Percentiles rank a stretch among this genome's conserved stretches.
Evolutionary conservation across 2,113 vertebrate species (phyloP).

Genomic region (Lasiurus borealis): DNA sequence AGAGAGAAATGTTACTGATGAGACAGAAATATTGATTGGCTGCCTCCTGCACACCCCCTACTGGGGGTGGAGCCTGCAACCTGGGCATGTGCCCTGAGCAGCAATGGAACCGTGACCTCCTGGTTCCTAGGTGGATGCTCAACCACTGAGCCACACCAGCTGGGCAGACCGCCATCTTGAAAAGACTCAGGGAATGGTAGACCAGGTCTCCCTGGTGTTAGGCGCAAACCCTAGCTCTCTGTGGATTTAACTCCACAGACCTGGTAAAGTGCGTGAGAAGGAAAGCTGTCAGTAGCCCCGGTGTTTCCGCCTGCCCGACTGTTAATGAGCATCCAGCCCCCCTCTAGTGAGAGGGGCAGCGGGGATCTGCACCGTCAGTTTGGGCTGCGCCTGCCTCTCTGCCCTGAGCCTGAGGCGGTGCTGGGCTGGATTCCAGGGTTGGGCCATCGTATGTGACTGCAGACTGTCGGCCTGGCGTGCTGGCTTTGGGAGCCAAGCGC

Average conservation of each 20-base stretch:
- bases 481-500: not conserved
- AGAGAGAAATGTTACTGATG: too few relatives aligned
- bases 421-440: not conserved
- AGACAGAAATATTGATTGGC: too few relatives aligned
- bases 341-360: not conserved
- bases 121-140: too few relatives aligned
- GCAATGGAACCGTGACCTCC: too few relatives aligned
- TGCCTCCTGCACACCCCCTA: too few relatives aligned
- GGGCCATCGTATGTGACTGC: not conserved
- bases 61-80: too few relatives aligned
- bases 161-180: not conserved
- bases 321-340: too few relatives aligned
- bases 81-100: too few relatives aligned
- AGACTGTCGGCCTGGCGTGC: not conserved
- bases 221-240: not conserved
- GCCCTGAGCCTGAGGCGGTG: not conserved
- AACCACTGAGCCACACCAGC: too few relatives aligned
- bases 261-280: not conserved
- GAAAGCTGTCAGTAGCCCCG: accelerated
- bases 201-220: too few relatives aligned
- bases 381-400: not conserved
- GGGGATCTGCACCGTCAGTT: not conserved
- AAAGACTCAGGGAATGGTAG: not conserved
- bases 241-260: not conserved
- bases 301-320: not conserved